Conservation (phyloP, 2,797 vertebrate genomes). For the Macroramphosus scolopax region DNA sequence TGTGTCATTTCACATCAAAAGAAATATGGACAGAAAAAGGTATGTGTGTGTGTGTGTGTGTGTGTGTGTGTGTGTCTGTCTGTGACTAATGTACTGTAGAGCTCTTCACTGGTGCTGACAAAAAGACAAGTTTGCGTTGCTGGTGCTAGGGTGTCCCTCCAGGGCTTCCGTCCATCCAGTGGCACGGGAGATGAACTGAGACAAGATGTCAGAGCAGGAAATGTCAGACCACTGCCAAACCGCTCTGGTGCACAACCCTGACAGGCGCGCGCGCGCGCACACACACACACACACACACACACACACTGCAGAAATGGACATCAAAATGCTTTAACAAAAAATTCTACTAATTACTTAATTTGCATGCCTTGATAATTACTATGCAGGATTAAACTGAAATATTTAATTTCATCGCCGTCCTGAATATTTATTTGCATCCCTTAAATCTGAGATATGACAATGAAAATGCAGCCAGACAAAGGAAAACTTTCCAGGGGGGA, state of each 20-base stretch:
- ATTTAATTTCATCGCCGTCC: not conserved
- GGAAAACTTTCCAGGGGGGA: slow-evolving; percentile 20
- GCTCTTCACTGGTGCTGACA: slow-evolving; percentile 71
- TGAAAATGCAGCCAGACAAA: slow-evolving; percentile 13
- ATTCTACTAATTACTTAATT: too few relatives aligned
- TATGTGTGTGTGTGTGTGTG: slow-evolving; percentile 26
- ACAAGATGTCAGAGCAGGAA: slow-evolving; percentile 79
- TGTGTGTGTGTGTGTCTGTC: slow-evolving; percentile 44
- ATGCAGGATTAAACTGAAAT: too few relatives aligned
- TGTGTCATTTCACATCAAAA: slow-evolving; percentile 64
- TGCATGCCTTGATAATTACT: too few relatives aligned
- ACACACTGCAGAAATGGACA: too few relatives aligned
- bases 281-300: slow-evolving; percentile 25
- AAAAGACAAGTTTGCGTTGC: slow-evolving; percentile 77
- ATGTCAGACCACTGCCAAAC: slow-evolving; percentile 76
- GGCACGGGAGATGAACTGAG: slow-evolving; percentile 76
- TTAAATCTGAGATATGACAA: slow-evolving; percentile 26
- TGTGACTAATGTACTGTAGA: slow-evolving; percentile 74
- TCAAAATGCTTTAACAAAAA: too few relatives aligned
- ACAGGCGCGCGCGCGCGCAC: slow-evolving; percentile 45
- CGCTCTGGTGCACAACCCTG: slow-evolving; percentile 57
- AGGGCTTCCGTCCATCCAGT: slow-evolving; percentile 72
- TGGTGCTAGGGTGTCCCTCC: slow-evolving; percentile 71
- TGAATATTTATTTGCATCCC: slow-evolving; percentile 2
- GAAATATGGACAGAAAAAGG: slow-evolving; percentile 20